These are phyloP conservation scores for Lapara coniferarum DNA, from an alignment of 2,888 invertebrate species.

Conservation along the genomic window DNA sequence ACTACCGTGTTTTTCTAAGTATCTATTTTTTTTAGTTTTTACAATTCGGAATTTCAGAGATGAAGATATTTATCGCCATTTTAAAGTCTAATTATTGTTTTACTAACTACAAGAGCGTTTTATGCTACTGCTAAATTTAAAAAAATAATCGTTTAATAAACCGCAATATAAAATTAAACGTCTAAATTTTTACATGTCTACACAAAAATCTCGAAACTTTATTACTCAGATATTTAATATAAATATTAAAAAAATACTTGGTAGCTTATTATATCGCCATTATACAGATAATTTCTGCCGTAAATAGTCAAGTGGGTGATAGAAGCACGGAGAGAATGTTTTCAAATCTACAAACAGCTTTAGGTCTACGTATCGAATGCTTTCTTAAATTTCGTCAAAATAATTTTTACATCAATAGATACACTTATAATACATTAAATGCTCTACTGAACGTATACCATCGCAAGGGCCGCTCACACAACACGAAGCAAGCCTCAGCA, in stretches of 20 bases:
- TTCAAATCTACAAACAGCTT: too few relatives aligned
- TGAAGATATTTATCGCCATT: neutral
- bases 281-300: too few relatives aligned
- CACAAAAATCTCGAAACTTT: too few relatives aligned
- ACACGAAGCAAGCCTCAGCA: slow-evolving; percentile 3
- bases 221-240: too few relatives aligned
- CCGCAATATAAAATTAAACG: too few relatives aligned
- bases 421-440: slow-evolving; percentile 1
- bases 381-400: neutral
- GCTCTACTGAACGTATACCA: neutral
- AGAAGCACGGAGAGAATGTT: too few relatives aligned
- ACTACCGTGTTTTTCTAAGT: neutral
- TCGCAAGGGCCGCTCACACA: neutral
- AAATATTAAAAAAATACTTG: too few relatives aligned
- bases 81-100: neutral
- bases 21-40: slow-evolving; percentile 11
- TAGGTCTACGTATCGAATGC: too few relatives aligned
- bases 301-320: too few relatives aligned
- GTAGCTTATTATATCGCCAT: too few relatives aligned
- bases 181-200: too few relatives aligned
- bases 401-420: neutral
- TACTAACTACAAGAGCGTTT: slow-evolving; percentile 3
- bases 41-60: slow-evolving; percentile 22
- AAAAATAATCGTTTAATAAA: neutral
- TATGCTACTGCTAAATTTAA: neutral